Percentiles rank a stretch among this genome's conserved stretches.
These are phyloP conservation scores for Yponomeuta malinellus DNA, from an alignment of 2,888 invertebrate genomes.

Conservation along the genomic window DNA sequence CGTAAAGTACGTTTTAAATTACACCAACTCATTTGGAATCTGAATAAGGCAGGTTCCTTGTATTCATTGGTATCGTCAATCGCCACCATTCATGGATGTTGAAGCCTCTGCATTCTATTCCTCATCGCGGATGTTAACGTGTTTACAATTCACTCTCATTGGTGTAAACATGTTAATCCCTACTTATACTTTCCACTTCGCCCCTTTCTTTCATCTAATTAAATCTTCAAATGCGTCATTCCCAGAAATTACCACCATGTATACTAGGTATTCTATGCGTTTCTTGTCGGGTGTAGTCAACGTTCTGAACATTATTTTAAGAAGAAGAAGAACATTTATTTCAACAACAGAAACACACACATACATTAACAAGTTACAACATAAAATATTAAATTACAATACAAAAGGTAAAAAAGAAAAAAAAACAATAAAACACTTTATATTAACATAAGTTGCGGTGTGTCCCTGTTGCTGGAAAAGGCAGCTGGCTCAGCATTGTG, in stretches of 20 bases:
- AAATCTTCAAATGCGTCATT: not conserved
- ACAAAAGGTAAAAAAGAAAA: no score
- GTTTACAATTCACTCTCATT: constrained; percentile 6
- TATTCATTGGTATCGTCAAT: constrained; percentile 1
- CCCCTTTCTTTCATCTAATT: constrained; percentile 5
- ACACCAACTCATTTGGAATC: not conserved
- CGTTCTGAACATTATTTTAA: no score
- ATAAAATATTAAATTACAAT: no score
- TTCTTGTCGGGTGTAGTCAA: no score
- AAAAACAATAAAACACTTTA: no score
- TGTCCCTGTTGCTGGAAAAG: no score
- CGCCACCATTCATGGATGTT: not conserved
- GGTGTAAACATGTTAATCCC: constrained; percentile 6
- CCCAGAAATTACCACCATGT: not conserved
- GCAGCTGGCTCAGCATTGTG: no score
- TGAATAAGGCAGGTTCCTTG: not conserved
- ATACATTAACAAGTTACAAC: no score
- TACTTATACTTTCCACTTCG: not conserved
- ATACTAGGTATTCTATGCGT: not conserved
- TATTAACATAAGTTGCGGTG: no score
- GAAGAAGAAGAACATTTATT: no score
- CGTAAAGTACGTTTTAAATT: not conserved
- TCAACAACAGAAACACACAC: no score
- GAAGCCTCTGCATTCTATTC: constrained; percentile 5
- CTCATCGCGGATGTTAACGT: constrained; percentile 5